phyloP scores from a whole-genome alignment of 2,797 vertebrate species.

The Numenius phaeopus region DNA sequence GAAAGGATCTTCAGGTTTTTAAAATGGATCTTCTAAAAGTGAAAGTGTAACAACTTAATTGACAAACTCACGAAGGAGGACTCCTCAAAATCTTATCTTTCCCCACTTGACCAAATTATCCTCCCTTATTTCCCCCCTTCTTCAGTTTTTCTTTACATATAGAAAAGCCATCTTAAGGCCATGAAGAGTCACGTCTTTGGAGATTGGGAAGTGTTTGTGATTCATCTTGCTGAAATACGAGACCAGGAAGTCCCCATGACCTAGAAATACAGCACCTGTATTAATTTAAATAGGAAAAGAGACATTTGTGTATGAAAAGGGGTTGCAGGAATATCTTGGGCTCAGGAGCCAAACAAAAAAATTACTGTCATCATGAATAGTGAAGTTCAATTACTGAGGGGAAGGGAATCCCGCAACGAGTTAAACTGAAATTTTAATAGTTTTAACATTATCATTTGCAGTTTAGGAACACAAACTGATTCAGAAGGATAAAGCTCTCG shows the following conservation, averaged over 20 bases:
- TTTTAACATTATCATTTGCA: not conserved
- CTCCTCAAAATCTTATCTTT: not conserved
- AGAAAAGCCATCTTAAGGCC: not conserved
- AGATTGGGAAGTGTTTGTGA: not conserved
- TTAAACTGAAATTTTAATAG: not conserved
- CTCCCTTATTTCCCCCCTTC: not conserved
- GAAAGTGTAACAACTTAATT: not conserved
- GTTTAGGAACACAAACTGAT: not conserved
- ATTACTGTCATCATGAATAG: not conserved
- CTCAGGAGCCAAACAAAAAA: not conserved
- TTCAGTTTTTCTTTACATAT: not conserved
- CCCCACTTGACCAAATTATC: not conserved
- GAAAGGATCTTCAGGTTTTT: not conserved
- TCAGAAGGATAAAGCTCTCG: not conserved
- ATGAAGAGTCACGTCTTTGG: not conserved
- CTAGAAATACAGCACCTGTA: not conserved
- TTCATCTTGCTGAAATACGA: not conserved
- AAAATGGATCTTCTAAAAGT: not conserved
- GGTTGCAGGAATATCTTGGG: not conserved
- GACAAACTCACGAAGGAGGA: not conserved
- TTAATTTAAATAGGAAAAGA: not conserved
- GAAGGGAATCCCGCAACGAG: fast-evolving
- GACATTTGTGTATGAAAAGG: not conserved
- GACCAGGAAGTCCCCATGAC: not conserved
- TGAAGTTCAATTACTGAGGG: not conserved